Base-by-base conservation (phyloP, 1,140 invertebrate species). In the Neodiprion lecontei region DNA sequence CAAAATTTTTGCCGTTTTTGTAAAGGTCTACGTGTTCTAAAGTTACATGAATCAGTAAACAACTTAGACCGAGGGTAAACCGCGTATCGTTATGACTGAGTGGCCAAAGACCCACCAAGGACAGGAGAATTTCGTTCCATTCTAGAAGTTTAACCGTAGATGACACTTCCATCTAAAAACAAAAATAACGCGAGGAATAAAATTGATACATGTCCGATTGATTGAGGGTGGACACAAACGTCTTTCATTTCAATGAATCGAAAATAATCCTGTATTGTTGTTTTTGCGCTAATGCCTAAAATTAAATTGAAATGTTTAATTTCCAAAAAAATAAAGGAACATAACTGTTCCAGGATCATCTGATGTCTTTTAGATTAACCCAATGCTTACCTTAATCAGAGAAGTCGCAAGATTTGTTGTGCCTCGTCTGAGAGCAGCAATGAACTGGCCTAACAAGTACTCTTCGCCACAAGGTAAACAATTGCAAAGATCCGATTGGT, bases 101-200 rank as follows among this genome's bases (percentile, higher is more conserved):
- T 12, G 75, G 75, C 75, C 75, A 76, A 17, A 74, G 12, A 9
- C 75, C 75, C 61, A 74, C n/a, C 1, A 76, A 53, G 12, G 48
- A 9, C 14, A 76, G 68, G 1, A 74, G 40, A n/a, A 11, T 14
- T 61, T 73, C 47, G 70, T 74, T 74, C 72, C 72, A 69, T 40
- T 28, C 17, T 11, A 73, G 73, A 47, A 76, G 12, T 50, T 74
- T 5, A 71, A 67, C 73, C 1, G 75, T 53, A 8, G 21, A 47
- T 66, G 11, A 74, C 65, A 49, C 73, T 21, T 71, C 73, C 72
- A 67, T 74, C n/a, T 50, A 71, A 8, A 28, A 28, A 47, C 1
- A 28, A 5, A 28, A 28, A 0, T 17, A 17, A 17, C 0, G 17
- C 17, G 17, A 17, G 17, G 17, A 17, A 17, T 17, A 17, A 17